Base-by-base conservation (phyloP, 2,797 vertebrate species). In the Tiaroga cobitis region DNA sequence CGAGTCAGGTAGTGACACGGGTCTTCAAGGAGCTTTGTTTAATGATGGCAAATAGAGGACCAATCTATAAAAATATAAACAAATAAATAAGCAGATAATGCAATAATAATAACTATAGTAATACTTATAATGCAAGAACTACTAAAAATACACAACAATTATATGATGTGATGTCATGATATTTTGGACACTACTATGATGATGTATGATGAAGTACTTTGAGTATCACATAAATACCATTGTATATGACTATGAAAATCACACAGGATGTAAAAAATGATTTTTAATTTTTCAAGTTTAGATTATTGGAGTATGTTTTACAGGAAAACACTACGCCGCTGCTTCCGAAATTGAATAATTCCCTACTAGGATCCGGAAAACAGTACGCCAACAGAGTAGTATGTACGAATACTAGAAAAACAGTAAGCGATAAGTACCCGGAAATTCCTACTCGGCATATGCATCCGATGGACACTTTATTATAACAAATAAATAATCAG, bases 21-120 rank as follows among this genome's bases (percentile, higher is more conserved):
- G 82, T 85, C 51, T 43, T 16, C 83, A 76, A 15, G 41, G 8
- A 84, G 80, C 86, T 89, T 34, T 54, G 77, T 87, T 65, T 73
- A 68, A 41, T 46, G 46, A 61, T 80, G 74, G 26, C 54, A 77
- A 59, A 56, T 72, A 41, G 51, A 34, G 41, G 29, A 49, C 29
- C 24, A 78, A 61, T 51, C 81, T 82, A n/a, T 43, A 34, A 6
- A 61, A 79, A 73, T 3, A 54, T 41, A 21, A n/a, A 41, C 10
- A 81, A 59, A 43, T 16, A 41, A 8, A 37, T 19, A 49, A 65
- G 34, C 32, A 39, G 8, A 18, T 51, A 18, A 68, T 9, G 0
- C 16, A 73, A 43, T 46, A 49, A 46, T 18, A 29, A 2, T 2
- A 13, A 43, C 41, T 43, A 13, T 3, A 43, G 43, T 46, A 46